Conservation (phyloP, 2,888 invertebrate species). For the Hirtodrosophila cameraria region DNA sequence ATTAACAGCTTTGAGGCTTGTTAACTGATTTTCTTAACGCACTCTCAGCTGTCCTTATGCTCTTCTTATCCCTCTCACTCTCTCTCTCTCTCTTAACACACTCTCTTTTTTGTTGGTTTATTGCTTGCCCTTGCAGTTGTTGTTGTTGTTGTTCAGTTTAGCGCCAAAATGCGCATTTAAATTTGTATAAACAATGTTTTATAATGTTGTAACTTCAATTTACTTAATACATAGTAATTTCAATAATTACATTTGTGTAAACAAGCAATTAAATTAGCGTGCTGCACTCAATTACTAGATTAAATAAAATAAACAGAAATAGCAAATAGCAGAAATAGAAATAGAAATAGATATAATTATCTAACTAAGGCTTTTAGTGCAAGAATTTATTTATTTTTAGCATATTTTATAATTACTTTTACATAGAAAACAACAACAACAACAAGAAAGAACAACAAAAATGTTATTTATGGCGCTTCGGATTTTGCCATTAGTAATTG, state of each 20-base stretch:
- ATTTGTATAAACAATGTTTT: not conserved
- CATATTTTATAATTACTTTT: constrained; percentile 2
- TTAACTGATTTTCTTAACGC: not conserved
- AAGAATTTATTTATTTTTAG: not conserved
- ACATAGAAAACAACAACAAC: not conserved
- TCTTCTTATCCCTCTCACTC: not conserved
- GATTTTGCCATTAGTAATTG: constrained; percentile 34
- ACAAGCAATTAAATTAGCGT: constrained; percentile 40
- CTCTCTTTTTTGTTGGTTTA: not conserved
- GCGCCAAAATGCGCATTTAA: constrained; percentile 6
- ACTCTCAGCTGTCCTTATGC: constrained; percentile 6
- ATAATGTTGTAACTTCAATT: not conserved
- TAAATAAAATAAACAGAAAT: constrained; percentile 1
- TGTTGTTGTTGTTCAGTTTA: constrained; percentile 4
- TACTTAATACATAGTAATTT: not conserved
- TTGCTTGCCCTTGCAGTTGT: not conserved
- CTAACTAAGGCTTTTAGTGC: not conserved
- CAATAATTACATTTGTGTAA: constrained; percentile 1
- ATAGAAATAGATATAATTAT: not conserved
- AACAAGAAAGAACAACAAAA: no score
- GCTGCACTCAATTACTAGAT: constrained; percentile 29
- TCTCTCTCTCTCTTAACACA: not conserved
- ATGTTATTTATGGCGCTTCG: constrained; percentile 20
- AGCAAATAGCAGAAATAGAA: not conserved
- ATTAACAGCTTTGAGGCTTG: constrained; percentile 10